Percentiles rank a stretch among this genome's conserved stretches.
phyloP scores from a whole-genome alignment of 1,140 invertebrate genomes.

The Sweltsa coloradensis region DNA sequence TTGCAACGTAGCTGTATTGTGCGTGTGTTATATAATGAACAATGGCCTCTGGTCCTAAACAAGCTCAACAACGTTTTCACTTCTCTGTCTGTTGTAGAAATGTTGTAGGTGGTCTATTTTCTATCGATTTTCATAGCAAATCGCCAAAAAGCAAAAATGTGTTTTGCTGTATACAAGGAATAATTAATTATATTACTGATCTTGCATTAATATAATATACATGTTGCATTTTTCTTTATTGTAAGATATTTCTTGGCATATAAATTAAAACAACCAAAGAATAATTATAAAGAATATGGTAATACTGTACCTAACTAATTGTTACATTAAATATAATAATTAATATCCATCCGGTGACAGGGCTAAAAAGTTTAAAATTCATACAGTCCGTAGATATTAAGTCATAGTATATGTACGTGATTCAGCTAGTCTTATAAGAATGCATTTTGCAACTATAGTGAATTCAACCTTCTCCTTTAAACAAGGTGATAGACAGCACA shows the following conservation, averaged over 20 bases:
- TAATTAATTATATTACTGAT: constrained; percentile 8
- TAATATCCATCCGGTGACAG: constrained; percentile 9
- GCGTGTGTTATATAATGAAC: too few species aligned
- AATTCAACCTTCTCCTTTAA: too few species aligned
- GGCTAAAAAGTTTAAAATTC: constrained; percentile 5
- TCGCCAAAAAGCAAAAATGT: background rate
- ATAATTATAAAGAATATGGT: constrained; percentile 2
- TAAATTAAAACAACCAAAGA: constrained; percentile 8
- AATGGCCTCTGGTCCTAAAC: background rate
- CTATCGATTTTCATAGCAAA: constrained; percentile 6
- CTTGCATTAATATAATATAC: constrained; percentile 9
- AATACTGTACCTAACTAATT: too few species aligned
- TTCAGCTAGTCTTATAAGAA: too few species aligned
- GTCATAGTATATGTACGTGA: too few species aligned
- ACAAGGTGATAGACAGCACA: too few species aligned
- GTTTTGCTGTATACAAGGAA: too few species aligned
- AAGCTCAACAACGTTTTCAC: constrained; percentile 3
- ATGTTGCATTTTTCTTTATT: constrained; percentile 10
- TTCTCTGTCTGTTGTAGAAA: constrained; percentile 9
- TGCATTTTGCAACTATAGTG: too few species aligned
- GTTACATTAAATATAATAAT: background rate
- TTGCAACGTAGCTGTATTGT: too few species aligned
- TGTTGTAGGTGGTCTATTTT: constrained; percentile 10
- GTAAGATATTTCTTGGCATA: constrained; percentile 6
- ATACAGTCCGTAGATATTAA: too few species aligned